Evolutionary conservation across 2,888 invertebrate genomes (phyloP).

Genomic region (Timema podura): DNA sequence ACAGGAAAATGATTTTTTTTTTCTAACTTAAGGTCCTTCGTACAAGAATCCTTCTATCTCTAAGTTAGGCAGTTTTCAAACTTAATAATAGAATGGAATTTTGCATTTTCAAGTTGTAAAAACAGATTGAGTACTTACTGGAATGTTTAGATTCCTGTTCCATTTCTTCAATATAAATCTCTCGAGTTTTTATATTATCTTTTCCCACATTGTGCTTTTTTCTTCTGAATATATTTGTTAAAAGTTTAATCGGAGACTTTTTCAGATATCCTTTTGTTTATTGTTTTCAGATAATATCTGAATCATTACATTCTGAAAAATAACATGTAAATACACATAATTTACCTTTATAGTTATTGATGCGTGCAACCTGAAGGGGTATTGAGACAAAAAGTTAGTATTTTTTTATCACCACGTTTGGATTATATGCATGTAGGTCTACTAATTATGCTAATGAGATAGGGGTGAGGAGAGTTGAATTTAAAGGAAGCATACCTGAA

Average conservation of each 20-base stretch:
- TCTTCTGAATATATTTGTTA: conserved; percentile 23
- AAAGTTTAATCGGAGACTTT: conserved; percentile 25
- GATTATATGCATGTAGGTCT: too few relatives aligned
- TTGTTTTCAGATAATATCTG: too few relatives aligned
- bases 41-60: neutral
- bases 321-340: too few relatives aligned
- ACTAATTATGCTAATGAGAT: too few relatives aligned
- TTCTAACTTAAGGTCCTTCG: neutral
- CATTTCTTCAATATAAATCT: conserved; percentile 18
- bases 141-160: conserved; percentile 21
- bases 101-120: neutral
- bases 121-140: conserved; percentile 14
- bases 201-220: conserved; percentile 22
- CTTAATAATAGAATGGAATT: neutral
- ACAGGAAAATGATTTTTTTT: neutral
- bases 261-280: neutral
- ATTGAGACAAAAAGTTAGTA: too few relatives aligned
- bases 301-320: too few relatives aligned
- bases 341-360: too few relatives aligned
- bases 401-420: too few relatives aligned
- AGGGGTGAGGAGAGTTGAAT: too few relatives aligned
- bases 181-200: conserved; percentile 16
- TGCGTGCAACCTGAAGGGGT: too few relatives aligned
- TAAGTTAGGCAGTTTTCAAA: neutral
- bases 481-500: too few relatives aligned